A percentile compares a stretch with the other conserved stretches of the same genome.
These are phyloP conservation scores for Aphelocoma coerulescens DNA, from an alignment of 2,113 vertebrate species.

Conservation along the genomic window DNA sequence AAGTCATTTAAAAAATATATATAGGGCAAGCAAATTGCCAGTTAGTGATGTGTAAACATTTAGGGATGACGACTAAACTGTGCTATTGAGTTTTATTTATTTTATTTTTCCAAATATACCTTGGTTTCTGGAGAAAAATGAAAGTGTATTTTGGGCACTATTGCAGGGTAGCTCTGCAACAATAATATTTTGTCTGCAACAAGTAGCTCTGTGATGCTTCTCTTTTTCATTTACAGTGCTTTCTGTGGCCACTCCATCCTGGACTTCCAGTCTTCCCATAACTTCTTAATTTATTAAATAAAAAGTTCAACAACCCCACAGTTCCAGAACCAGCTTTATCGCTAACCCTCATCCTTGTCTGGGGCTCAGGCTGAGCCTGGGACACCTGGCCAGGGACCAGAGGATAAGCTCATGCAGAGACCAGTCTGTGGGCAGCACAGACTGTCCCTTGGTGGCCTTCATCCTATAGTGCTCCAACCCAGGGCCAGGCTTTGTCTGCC, in stretches of 20 bases:
- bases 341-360: neutral
- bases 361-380: neutral
- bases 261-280: neutral
- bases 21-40: neutral
- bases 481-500: neutral
- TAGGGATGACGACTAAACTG: neutral
- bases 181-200: neutral
- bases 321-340: neutral
- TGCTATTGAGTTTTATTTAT: neutral
- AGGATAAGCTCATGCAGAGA: neutral
- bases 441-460: neutral
- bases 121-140: neutral
- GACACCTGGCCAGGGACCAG: neutral
- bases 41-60: neutral
- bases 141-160: neutral
- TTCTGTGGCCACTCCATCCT: neutral
- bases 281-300: neutral
- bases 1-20: neutral
- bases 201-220: neutral
- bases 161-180: neutral
- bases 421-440: accelerated
- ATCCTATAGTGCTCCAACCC: neutral
- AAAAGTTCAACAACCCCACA: neutral
- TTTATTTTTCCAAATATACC: neutral
- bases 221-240: neutral